Evolutionary conservation across 1,140 invertebrate genomes (phyloP).

Genomic region (Panulirus ornatus): DNA sequence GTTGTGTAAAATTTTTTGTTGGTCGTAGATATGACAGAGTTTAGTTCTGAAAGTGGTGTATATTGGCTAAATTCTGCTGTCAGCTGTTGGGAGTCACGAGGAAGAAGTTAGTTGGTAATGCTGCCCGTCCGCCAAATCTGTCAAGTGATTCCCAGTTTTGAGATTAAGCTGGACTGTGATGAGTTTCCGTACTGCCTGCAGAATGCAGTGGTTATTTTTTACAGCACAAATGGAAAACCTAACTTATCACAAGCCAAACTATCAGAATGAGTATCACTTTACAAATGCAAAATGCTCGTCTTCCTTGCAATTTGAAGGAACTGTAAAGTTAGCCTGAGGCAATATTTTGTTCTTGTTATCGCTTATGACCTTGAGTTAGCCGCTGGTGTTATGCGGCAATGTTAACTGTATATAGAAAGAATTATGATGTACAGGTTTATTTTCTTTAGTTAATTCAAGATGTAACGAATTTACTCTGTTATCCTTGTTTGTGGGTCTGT

Average conservation of each 20-base stretch:
- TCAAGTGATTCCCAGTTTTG: slow-evolving; percentile 26
- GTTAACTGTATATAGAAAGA: slow-evolving; percentile 56
- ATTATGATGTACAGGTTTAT: slow-evolving; percentile 61
- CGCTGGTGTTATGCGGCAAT: slow-evolving; percentile 13
- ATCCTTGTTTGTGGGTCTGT: slow-evolving; percentile 57
- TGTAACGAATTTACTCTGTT: slow-evolving; percentile 40
- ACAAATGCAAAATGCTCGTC: slow-evolving; percentile 33
- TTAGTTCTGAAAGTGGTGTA: slow-evolving; percentile 9
- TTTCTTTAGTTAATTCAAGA: slow-evolving; percentile 55
- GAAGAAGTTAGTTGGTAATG: slow-evolving; percentile 39
- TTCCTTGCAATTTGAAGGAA: slow-evolving; percentile 52
- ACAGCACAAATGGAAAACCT: slow-evolving; percentile 32
- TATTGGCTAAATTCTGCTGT: slow-evolving; percentile 30
- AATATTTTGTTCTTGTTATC: slow-evolving; percentile 62
- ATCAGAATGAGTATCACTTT: slow-evolving; percentile 27
- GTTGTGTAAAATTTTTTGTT: too few relatives aligned
- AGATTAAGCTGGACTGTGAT: slow-evolving; percentile 24
- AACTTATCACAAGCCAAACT: slow-evolving; percentile 11
- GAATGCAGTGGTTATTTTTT: background rate
- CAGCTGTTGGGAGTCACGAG: slow-evolving; percentile 41
- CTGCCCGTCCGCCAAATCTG: slow-evolving; percentile 59
- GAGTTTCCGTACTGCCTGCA: background rate
- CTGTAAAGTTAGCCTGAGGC: slow-evolving; percentile 47
- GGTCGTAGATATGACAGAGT: background rate
- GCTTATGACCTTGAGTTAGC: slow-evolving; percentile 57